Percentiles rank a stretch among this genome's conserved stretches.
Conservation (phyloP, 1,140 invertebrate species). For the Parapsyche elsis region DNA sequence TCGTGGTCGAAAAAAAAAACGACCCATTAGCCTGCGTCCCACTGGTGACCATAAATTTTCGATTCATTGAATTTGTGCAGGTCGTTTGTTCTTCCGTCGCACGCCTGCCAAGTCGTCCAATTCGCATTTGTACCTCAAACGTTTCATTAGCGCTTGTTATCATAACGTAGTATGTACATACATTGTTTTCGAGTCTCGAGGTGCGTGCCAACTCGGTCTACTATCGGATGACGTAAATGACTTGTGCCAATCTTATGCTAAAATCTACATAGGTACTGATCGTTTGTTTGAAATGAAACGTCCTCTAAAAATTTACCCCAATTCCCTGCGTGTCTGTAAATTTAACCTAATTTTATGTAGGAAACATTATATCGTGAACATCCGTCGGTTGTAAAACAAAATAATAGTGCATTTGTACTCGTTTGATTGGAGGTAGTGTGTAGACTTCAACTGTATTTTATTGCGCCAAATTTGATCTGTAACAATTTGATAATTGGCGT, state of each 20-base stretch:
- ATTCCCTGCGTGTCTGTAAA: no score
- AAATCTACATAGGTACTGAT: no score
- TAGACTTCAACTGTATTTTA: neutral
- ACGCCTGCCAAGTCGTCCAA: neutral
- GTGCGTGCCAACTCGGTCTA: no score
- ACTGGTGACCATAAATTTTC: constrained; percentile 28
- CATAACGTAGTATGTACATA: no score
- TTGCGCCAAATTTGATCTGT: neutral
- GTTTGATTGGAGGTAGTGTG: neutral
- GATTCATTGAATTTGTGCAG: constrained; percentile 32
- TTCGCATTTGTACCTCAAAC: neutral
- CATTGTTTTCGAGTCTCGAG: no score
- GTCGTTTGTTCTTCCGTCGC: neutral
- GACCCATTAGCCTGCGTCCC: constrained; percentile 8
- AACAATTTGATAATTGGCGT: neutral
- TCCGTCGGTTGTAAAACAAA: neutral
- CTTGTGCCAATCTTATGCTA: no score
- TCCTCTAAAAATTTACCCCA: no score
- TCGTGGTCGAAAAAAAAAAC: neutral
- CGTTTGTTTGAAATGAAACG: no score
- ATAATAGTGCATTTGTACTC: neutral
- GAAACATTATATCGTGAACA: neutral
- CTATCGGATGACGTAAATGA: no score
- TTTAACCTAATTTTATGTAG: neutral
- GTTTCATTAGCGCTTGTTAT: neutral